Conservation (phyloP, 1,140 invertebrate species). For the Drosophila takahashii region DNA sequence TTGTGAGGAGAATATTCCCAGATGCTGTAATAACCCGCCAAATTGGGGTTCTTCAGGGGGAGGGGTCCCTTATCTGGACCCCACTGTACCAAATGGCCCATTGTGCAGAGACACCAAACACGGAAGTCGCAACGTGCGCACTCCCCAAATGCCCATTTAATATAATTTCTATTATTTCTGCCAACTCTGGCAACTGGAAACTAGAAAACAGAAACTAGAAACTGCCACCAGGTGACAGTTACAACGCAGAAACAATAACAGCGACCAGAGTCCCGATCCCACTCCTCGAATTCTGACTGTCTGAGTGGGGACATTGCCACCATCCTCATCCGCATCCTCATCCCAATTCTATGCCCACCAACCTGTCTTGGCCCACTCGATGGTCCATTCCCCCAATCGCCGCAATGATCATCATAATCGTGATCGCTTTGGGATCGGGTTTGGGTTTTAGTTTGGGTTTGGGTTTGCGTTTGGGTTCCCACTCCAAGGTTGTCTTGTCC, state of each 20-base stretch:
- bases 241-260: conserved; percentile 54
- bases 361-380: conserved; percentile 29
- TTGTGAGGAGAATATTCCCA: conserved; percentile 34
- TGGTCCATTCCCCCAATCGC: conserved; percentile 47
- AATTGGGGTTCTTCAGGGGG: conserved; percentile 51
- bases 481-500: conserved; percentile 63
- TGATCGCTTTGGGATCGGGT: conserved; percentile 59
- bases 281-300: conserved; percentile 26
- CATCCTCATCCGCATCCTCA: conserved; percentile 3
- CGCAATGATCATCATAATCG: conserved; percentile 76
- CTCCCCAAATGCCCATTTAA: conserved; percentile 79
- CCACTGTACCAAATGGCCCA: conserved; percentile 51
- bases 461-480: conserved; percentile 16
- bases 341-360: conserved; percentile 10
- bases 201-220: conserved; percentile 59
- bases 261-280: conserved; percentile 26
- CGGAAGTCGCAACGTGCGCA: conserved; percentile 70
- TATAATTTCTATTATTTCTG: conserved; percentile 82
- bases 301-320: conserved; percentile 62
- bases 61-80: conserved; percentile 24
- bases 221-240: conserved; percentile 73
- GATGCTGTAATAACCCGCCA: conserved; percentile 68
- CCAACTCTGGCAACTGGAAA: conserved; percentile 61
- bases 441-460: conserved; percentile 45
- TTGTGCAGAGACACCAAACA: conserved; percentile 65